A percentile compares a stretch with the other conserved stretches of the same genome.
Conservation (phyloP, 1,140 invertebrate species). For the Dendrolimus punctatus region DNA sequence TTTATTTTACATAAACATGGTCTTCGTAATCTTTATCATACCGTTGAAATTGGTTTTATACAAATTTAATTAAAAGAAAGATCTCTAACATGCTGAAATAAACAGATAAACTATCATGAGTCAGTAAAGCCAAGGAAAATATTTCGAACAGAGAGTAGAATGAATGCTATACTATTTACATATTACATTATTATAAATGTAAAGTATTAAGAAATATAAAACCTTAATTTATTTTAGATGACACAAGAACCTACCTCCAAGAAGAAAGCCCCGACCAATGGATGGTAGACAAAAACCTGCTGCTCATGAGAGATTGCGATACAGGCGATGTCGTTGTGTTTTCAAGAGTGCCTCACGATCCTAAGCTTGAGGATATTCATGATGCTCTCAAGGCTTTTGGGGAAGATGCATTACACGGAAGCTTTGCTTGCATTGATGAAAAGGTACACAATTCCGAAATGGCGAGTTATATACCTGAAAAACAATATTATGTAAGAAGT, state of each 20-base stretch:
- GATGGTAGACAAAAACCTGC: constrained; percentile 20
- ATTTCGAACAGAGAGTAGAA: no score
- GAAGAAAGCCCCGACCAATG: constrained; percentile 26
- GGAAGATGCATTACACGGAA: constrained; percentile 8
- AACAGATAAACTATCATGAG: no score
- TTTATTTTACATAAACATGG: no score
- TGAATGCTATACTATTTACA: no score
- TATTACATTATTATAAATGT: no score
- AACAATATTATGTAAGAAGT: constrained; percentile 1
- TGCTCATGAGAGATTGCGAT: constrained; percentile 24
- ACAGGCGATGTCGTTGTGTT: constrained; percentile 19
- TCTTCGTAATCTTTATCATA: no score
- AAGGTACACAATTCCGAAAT: constrained; percentile 1
- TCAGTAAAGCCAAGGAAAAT: no score
- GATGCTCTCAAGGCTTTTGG: constrained; percentile 19
- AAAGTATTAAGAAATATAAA: no score
- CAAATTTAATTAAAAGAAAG: no score
- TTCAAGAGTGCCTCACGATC: constrained; percentile 14
- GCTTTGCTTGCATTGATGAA: constrained; percentile 7
- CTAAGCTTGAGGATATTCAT: constrained; percentile 9
- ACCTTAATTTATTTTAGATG: constrained; percentile 10
- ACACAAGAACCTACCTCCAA: constrained; percentile 2
- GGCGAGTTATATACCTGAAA: not conserved
- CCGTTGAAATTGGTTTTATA: no score
- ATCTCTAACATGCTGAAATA: no score